Evolutionary conservation across 2,113 vertebrate species (phyloP).

Genomic region (Lagenorhynchus albirostris): DNA sequence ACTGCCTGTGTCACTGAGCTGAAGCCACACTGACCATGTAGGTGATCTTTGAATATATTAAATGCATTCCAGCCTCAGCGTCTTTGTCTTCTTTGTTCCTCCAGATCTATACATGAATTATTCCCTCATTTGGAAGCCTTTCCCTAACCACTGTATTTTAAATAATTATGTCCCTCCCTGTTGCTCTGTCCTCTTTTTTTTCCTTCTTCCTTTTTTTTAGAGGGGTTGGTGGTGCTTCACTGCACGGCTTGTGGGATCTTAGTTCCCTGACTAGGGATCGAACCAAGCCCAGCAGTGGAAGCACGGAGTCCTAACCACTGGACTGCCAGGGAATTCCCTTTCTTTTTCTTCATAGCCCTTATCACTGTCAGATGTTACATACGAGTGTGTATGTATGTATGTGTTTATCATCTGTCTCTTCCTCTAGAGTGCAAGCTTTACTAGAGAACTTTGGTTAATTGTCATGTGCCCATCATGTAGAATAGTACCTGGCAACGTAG

Average conservation of each 20-base stretch:
- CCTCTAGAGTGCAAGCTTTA: background rate
- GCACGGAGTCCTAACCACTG: background rate
- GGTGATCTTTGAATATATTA: background rate
- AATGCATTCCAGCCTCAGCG: background rate
- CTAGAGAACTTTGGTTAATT: background rate
- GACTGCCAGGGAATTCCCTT: background rate
- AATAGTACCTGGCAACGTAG: background rate
- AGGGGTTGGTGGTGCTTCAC: too few relatives aligned
- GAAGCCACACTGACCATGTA: background rate
- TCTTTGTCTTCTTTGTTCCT: background rate
- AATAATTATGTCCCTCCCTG: background rate
- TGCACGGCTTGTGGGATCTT: background rate
- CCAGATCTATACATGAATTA: background rate
- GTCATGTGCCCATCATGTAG: background rate
- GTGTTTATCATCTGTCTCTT: background rate
- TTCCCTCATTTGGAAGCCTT: background rate
- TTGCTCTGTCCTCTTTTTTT: background rate
- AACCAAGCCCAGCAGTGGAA: background rate
- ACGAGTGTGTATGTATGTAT: background rate
- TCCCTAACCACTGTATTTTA: background rate
- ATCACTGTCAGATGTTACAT: background rate
- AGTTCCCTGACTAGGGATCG: background rate
- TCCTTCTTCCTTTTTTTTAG: too few relatives aligned
- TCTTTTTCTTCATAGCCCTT: conserved; percentile 1
- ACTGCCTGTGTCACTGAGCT: background rate